Conservation (phyloP, 2,888 invertebrate genomes). For the Tuta absoluta region DNA sequence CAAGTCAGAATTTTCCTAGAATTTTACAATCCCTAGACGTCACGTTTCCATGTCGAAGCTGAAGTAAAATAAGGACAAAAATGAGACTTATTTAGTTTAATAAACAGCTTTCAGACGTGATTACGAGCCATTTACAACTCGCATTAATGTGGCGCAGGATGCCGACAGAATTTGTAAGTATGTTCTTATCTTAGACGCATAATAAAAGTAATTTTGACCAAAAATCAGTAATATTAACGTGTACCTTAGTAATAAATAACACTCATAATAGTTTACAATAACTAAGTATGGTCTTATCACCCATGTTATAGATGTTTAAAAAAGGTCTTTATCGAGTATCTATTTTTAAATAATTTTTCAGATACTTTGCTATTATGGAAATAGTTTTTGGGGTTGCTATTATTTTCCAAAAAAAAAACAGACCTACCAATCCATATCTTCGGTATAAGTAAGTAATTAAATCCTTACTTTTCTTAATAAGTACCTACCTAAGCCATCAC, state of each 20-base stretch:
- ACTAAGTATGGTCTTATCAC: too few relatives aligned
- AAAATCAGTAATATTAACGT: too few relatives aligned
- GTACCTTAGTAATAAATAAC: too few relatives aligned
- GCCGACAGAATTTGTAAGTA: constrained; percentile 41
- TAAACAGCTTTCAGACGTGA: constrained; percentile 42
- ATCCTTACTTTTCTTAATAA: not conserved
- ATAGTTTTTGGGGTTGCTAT: not conserved
- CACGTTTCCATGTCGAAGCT: not conserved
- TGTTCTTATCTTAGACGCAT: constrained; percentile 5
- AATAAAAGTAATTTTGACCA: not conserved
- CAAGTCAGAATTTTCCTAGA: not conserved
- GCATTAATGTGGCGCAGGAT: constrained; percentile 49
- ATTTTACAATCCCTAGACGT: not conserved
- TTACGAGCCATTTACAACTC: constrained; percentile 47
- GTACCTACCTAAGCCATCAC: constrained; percentile 43
- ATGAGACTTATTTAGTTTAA: constrained; percentile 47
- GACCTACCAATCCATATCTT: too few relatives aligned
- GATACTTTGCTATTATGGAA: too few relatives aligned
- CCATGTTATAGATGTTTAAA: too few relatives aligned
- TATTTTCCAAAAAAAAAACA: too few relatives aligned
- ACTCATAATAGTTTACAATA: too few relatives aligned
- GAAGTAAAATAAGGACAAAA: constrained; percentile 47
- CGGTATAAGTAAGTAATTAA: too few relatives aligned
- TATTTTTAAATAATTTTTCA: too few relatives aligned
- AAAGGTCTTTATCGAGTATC: too few relatives aligned